Conservation (phyloP, 2,888 invertebrate species). For the Drosophila multiciliata region DNA sequence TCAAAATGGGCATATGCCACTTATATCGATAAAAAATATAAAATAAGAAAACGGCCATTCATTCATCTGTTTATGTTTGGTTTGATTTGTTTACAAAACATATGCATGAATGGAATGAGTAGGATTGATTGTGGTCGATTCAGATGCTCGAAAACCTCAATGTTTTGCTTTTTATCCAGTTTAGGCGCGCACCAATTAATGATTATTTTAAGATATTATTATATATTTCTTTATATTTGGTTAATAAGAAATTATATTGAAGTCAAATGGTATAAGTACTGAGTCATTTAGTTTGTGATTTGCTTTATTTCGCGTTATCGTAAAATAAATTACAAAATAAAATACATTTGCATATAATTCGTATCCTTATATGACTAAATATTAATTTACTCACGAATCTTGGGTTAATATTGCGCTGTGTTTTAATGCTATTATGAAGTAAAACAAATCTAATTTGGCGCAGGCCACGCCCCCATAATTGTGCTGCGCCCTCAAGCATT, state of each 20-base stretch:
- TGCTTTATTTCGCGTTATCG: constrained; percentile 71
- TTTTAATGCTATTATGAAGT: constrained; percentile 39
- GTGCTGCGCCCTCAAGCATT: constrained; percentile 41
- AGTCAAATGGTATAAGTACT: neutral
- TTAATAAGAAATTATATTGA: neutral
- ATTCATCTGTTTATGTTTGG: constrained; percentile 4
- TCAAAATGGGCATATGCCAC: neutral
- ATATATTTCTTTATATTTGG: neutral
- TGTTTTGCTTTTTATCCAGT: neutral
- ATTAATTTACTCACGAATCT: constrained; percentile 75
- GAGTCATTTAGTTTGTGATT: constrained; percentile 50
- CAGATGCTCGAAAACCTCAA: neutral
- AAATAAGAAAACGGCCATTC: constrained; percentile 8
- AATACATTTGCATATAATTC: constrained; percentile 73
- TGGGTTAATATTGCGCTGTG: constrained; percentile 76
- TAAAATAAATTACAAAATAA: constrained; percentile 82
- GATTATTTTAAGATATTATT: neutral
- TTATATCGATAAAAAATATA: constrained; percentile 11
- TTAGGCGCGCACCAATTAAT: neutral
- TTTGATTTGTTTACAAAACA: constrained; percentile 19
- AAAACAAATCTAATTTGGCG: constrained; percentile 34
- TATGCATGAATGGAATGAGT: neutral
- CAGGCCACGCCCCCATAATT: constrained; percentile 29
- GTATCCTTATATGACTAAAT: constrained; percentile 66
- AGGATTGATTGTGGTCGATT: neutral